These are phyloP conservation scores for Physocephala rufipes DNA, from an alignment of 2,888 invertebrate species.

Conservation along the genomic window DNA sequence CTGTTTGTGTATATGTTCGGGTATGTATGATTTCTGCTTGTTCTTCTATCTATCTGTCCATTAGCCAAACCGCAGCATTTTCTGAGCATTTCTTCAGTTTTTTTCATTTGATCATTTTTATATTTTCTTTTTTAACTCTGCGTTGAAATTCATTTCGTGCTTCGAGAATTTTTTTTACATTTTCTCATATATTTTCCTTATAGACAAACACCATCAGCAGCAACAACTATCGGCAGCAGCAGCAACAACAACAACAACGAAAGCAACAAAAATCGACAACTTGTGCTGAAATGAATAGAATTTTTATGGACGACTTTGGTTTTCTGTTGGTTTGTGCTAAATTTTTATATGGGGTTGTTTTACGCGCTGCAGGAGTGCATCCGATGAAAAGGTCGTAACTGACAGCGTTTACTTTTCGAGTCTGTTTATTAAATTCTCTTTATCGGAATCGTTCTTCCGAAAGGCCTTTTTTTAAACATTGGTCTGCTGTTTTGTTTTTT, in stretches of 20 bases:
- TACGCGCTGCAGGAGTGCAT: not conserved
- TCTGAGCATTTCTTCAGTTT: not conserved
- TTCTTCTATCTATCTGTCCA: not conserved
- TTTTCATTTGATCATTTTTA: not conserved
- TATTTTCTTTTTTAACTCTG: not conserved
- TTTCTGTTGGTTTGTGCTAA: conserved; percentile 28
- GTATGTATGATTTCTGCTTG: too few species aligned
- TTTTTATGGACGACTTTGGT: conserved; percentile 29
- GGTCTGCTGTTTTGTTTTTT: too few species aligned
- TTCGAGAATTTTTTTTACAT: conserved; percentile 16
- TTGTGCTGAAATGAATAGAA: conserved; percentile 21
- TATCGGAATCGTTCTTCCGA: too few species aligned
- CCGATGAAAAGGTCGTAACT: not conserved
- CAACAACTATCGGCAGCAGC: not conserved
- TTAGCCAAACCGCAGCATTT: not conserved
- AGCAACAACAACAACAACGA: conserved; percentile 19
- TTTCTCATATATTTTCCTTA: conserved; percentile 5
- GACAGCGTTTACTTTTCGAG: not conserved
- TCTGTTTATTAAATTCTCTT: not conserved
- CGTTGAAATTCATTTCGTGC: conserved; percentile 15
- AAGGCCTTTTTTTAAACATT: too few species aligned
- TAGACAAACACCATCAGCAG: not conserved
- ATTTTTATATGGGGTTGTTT: conserved; percentile 8
- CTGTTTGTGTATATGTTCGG: too few species aligned
- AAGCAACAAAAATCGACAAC: conserved; percentile 6